A percentile compares a stretch with the other conserved stretches of the same genome.
These are phyloP conservation scores for Pteronotus mesoamericanus DNA, from an alignment of 2,797 vertebrate species.

Conservation along the genomic window DNA sequence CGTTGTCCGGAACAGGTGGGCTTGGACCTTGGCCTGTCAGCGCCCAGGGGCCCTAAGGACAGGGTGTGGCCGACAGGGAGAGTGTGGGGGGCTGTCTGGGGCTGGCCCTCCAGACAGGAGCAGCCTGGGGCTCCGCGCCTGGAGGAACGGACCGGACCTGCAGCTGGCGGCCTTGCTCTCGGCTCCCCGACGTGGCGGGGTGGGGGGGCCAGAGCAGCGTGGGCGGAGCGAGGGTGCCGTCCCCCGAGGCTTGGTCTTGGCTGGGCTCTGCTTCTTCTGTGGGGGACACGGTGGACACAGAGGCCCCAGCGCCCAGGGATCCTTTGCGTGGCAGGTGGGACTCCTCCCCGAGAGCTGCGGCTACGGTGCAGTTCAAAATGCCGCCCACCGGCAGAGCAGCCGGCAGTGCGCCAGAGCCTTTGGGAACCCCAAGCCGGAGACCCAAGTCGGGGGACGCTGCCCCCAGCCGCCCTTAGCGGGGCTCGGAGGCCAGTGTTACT, in stretches of 20 bases:
- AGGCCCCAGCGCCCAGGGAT: not conserved
- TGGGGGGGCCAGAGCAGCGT: not conserved
- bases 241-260: not conserved
- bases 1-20: not conserved
- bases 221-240: not conserved
- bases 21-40: not conserved
- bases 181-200: not conserved
- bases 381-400: not conserved
- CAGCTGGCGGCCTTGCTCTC: not conserved
- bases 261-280: not conserved
- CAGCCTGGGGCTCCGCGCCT: not conserved
- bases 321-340: not conserved
- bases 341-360: not conserved
- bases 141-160: not conserved
- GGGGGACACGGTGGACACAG: not conserved
- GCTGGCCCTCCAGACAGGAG: not conserved
- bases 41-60: not conserved
- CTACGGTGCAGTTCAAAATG: not conserved
- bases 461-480: not conserved
- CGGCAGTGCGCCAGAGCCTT: not conserved
- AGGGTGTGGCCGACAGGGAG: not conserved
- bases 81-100: not conserved
- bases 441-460: accelerated
- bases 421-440: not conserved
- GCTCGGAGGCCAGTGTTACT: not conserved